Base-by-base conservation (phyloP, 2,113 vertebrate species). In the Triplophysa dalaica region DNA sequence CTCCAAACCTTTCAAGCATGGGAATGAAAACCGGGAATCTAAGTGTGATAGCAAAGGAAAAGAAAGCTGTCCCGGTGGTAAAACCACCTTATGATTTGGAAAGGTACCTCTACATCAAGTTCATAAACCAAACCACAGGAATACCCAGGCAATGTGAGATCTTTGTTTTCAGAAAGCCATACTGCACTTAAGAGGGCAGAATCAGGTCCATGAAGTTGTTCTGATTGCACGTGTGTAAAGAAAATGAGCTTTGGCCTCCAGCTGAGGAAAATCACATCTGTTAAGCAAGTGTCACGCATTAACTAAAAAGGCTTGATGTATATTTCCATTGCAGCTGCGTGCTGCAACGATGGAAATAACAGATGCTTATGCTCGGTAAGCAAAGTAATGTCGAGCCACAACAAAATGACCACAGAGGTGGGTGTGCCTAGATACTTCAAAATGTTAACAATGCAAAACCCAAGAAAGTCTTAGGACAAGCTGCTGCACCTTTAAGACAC, bases 181-280 rank as follows among this genome's bases (percentile, higher is more conserved):
- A 69, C 73, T 29, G 29, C 48, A 22, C n/a, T 26, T 50, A 16
- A 48, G 24, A 61, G 79, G 69, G 26, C 19, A 16, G 78, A 65
- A 75, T 75, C 58, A 64, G 58, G 69, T 22, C 48, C 75, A 61
- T 74, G 22, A 22, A 41, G 56, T 24, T 74, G 68, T 63, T 62
- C 69, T 67, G 70, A 75, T 81, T 68, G 77, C 24, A 72, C 66
- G 61, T 56, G 41, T 48, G 54, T 77, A 13, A 38, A 75, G 67
- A 52, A 61, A 73, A 74, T 68, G 56, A 43, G 66, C 52, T 58
- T 58, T n/a, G 73, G 38, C 54, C 64, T 50, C 65, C 52, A 65
- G 50, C 24, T 17, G 41, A 61, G 78, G 54, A 78, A 77, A 69
- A 62, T 52, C 45, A 80, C 78, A 85, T 81, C 75, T 79, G 84